Conservation (phyloP, 1,140 invertebrate species). For the Zaprionus lachaisei region DNA sequence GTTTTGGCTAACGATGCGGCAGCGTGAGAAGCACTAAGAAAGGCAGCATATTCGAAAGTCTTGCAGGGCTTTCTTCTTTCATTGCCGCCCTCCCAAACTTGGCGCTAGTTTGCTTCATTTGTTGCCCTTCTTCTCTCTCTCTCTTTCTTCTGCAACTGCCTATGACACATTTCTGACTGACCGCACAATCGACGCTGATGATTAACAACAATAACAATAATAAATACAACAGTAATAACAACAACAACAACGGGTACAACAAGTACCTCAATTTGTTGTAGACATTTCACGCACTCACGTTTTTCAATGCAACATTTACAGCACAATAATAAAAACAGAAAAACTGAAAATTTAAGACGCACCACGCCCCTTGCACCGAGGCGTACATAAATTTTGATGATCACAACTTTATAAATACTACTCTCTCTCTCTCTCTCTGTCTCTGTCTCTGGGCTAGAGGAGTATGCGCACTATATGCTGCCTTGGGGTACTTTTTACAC, state of each 20-base stretch:
- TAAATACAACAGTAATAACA: constrained; percentile 39
- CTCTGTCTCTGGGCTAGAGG: not conserved
- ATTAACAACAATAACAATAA: constrained; percentile 41
- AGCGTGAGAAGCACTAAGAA: constrained; percentile 38
- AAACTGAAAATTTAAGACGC: constrained; percentile 11
- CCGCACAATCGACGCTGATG: constrained; percentile 29
- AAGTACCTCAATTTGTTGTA: constrained; percentile 47
- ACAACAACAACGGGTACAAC: constrained; percentile 27
- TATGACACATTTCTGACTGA: constrained; percentile 30
- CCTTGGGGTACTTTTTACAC: not conserved
- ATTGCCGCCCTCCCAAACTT: not conserved
- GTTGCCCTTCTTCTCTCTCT: not conserved
- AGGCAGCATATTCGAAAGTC: constrained; percentile 14
- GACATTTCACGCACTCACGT: constrained; percentile 77
- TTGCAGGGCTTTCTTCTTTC: constrained; percentile 13
- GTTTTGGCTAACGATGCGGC: constrained; percentile 48
- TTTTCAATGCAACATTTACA: constrained; percentile 75
- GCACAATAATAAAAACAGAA: constrained; percentile 35
- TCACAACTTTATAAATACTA: constrained; percentile 21
- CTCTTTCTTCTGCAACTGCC: constrained; percentile 6
- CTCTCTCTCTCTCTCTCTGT: not conserved
- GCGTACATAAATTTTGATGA: constrained; percentile 52
- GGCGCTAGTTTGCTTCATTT: not conserved
- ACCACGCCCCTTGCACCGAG: not conserved
- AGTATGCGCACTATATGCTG: not conserved